A percentile compares a stretch with the other conserved stretches of the same genome.
These are phyloP conservation scores for Theodoxus fluviatilis DNA, from an alignment of 2,888 invertebrate genomes.

Conservation along the genomic window DNA sequence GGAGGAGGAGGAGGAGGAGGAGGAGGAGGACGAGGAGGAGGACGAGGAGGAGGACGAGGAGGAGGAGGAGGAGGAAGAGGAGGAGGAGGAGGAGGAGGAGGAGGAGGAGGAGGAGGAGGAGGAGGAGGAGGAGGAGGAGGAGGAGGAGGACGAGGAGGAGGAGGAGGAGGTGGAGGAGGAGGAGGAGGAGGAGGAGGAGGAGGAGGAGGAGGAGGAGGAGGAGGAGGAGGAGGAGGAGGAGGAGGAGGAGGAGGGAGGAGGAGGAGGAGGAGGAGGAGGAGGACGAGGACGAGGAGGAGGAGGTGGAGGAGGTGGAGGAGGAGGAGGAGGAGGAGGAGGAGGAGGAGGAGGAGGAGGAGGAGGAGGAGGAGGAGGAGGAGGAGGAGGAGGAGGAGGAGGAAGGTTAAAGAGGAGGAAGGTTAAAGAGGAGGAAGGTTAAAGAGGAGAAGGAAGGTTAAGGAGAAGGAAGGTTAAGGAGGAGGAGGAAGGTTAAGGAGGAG, in stretches of 20 bases:
- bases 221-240: not conserved
- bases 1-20: not conserved
- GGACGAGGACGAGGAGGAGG: not conserved
- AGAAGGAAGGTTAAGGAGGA: too few relatives aligned
- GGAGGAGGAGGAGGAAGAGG: not conserved
- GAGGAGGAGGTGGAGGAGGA: not conserved
- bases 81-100: not conserved
- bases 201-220: not conserved
- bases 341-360: not conserved
- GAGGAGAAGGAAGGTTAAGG: constrained; percentile 1
- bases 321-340: not conserved
- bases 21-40: not conserved
- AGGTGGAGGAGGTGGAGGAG: not conserved
- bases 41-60: not conserved
- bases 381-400: not conserved
- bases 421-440: not conserved
- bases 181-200: not conserved
- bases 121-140: not conserved
- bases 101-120: not conserved
- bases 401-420: not conserved
- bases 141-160: not conserved
- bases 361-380: not conserved
- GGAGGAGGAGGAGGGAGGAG: not conserved
- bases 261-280: not conserved
- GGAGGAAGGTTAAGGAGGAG: too few relatives aligned